Percentiles rank a stretch among this genome's conserved stretches.
These are phyloP conservation scores for Ectemnius cavifrons DNA, from an alignment of 2,888 invertebrate genomes.

Conservation along the genomic window DNA sequence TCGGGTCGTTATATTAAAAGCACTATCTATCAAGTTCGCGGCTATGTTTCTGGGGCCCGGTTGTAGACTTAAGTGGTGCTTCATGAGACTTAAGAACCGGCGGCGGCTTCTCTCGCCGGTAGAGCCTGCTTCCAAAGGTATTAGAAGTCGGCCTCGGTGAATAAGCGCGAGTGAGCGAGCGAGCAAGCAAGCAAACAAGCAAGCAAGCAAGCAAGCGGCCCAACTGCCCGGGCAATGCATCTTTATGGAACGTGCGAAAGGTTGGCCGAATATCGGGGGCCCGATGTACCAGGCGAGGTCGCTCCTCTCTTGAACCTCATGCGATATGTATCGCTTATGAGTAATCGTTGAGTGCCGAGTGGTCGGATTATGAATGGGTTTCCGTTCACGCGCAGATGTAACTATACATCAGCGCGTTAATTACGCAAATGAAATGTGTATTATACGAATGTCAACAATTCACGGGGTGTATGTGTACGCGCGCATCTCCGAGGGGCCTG, in stretches of 20 bases:
- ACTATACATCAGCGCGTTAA: constrained; percentile 73
- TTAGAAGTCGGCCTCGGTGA: too few relatives aligned
- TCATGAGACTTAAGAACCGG: too few relatives aligned
- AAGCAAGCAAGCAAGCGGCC: too few relatives aligned
- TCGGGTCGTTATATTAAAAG: too few relatives aligned
- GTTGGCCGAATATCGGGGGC: constrained; percentile 27
- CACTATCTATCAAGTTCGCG: too few relatives aligned
- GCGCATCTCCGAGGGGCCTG: constrained; percentile 26
- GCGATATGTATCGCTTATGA: constrained; percentile 72
- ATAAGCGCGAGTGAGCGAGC: too few relatives aligned
- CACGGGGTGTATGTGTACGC: constrained; percentile 43
- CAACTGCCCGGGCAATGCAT: constrained; percentile 1
- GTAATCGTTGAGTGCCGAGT: constrained; percentile 72
- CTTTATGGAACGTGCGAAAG: constrained; percentile 6
- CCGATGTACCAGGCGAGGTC: constrained; percentile 11
- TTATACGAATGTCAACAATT: constrained; percentile 73
- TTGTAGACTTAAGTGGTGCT: too few relatives aligned
- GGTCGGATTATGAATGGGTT: constrained; percentile 72
- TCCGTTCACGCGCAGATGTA: constrained; percentile 70
- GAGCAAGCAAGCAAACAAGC: too few relatives aligned
- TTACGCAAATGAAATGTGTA: constrained; percentile 73
- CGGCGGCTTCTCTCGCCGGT: too few relatives aligned
- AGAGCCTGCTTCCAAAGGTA: too few relatives aligned
- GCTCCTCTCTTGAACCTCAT: constrained; percentile 55
- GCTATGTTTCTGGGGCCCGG: too few relatives aligned